phyloP scores from a whole-genome alignment of 2,113 vertebrate genomes.

The Sander vitreus region DNA sequence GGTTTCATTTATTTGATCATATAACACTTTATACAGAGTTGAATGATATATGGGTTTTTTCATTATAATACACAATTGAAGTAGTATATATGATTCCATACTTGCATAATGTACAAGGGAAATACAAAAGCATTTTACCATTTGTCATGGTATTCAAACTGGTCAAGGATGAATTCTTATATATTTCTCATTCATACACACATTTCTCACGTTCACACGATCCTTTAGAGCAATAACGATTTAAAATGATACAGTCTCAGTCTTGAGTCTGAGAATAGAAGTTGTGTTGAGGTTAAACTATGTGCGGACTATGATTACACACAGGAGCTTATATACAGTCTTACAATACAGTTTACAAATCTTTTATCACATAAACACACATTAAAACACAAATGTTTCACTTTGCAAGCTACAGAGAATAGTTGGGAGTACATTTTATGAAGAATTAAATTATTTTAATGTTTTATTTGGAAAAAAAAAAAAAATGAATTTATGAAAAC shows the following conservation, averaged over 20 bases:
- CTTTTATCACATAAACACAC: conserved; percentile 51
- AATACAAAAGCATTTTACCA: conserved; percentile 52
- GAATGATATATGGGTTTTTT: conserved; percentile 61
- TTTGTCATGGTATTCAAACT: conserved; percentile 25
- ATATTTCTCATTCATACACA: conserved; percentile 39
- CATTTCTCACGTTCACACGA: conserved; percentile 41
- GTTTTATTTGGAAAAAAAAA: conserved; percentile 21
- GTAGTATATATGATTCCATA: conserved; percentile 62
- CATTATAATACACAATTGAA: conserved; percentile 74
- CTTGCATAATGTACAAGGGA: conserved; percentile 32
- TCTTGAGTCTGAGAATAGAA: conserved; percentile 17
- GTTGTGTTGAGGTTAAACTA: conserved; percentile 22
- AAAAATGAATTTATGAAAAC: conserved; percentile 8
- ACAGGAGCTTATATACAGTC: conserved; percentile 41
- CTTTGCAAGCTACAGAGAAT: neutral
- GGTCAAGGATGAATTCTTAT: conserved; percentile 7
- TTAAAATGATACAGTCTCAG: conserved; percentile 28
- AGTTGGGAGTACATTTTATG: neutral
- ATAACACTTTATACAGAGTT: conserved; percentile 65
- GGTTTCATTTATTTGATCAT: conserved; percentile 63
- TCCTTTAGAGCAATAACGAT: conserved; percentile 23
- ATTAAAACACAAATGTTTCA: conserved; percentile 38
- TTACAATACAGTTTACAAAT: conserved; percentile 42
- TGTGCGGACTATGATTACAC: conserved; percentile 37
- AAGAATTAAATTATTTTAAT: neutral